Conservation (phyloP, 1,140 invertebrate genomes). For the Aphaenogaster floridana region DNA sequence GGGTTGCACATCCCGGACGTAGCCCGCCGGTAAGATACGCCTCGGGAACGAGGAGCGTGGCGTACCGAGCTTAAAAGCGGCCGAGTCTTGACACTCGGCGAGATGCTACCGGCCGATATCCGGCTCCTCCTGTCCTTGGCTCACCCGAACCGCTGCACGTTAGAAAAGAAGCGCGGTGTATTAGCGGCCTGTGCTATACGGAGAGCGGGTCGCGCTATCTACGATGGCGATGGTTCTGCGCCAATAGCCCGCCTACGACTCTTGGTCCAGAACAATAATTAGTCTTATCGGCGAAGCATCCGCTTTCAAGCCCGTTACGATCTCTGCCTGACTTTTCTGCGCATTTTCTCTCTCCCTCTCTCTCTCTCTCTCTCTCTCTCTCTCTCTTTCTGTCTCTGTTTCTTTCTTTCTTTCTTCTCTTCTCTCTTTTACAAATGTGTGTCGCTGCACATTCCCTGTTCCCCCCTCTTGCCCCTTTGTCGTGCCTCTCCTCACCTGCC, state of each 20-base stretch:
- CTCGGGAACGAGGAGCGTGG: constrained; percentile 78
- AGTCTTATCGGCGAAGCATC: constrained; percentile 79
- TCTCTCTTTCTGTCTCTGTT: no score
- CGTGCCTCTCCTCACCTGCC: not conserved
- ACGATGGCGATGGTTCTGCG: constrained; percentile 26
- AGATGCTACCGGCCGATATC: constrained; percentile 84
- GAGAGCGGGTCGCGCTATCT: constrained; percentile 15
- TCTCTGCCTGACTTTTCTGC: constrained; percentile 30
- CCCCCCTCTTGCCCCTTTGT: constrained; percentile 12
- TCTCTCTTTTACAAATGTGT: not conserved
- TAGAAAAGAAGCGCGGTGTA: constrained; percentile 37
- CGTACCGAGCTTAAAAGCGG: constrained; percentile 78
- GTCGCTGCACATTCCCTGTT: not conserved
- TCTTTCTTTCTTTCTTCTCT: not conserved
- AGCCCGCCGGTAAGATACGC: constrained; percentile 66
- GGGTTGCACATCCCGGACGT: constrained; percentile 67
- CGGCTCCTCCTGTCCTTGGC: constrained; percentile 77
- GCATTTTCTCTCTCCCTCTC: not conserved
- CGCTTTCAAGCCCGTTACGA: constrained; percentile 63
- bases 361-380: not conserved
- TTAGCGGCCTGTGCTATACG: constrained; percentile 35
- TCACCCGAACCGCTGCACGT: constrained; percentile 60
- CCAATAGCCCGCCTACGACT: constrained; percentile 50
- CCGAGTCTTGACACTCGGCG: constrained; percentile 80
- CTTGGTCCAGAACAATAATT: constrained; percentile 81